These are phyloP conservation scores for Cossypha caffra DNA, from an alignment of 2,797 vertebrate species.

Conservation along the genomic window DNA sequence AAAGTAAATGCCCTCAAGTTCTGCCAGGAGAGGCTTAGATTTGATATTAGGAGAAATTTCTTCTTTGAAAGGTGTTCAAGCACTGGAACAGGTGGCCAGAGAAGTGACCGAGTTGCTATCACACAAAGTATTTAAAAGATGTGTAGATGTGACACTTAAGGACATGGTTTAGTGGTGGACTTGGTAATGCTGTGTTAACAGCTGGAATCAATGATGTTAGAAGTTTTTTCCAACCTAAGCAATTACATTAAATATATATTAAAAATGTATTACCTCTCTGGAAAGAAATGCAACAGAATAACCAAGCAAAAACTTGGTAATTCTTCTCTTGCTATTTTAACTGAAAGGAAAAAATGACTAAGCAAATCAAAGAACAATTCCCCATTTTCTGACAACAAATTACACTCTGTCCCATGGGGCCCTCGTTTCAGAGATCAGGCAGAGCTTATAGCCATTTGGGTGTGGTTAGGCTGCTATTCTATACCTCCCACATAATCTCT, in stretches of 20 bases:
- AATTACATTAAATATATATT: not conserved
- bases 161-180: not conserved
- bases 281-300: not conserved
- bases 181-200: not conserved
- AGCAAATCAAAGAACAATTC: not conserved
- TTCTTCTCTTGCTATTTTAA: not conserved
- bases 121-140: not conserved
- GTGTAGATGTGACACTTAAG: not conserved
- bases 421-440: not conserved
- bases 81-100: not conserved
- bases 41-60: not conserved
- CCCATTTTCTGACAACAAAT: not conserved
- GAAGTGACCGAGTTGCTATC: not conserved
- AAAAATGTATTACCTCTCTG: not conserved
- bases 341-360: not conserved
- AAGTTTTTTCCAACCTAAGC: not conserved
- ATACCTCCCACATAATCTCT: not conserved
- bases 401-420: not conserved
- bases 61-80: not conserved
- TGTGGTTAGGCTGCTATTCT: not conserved
- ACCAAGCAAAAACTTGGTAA: not conserved
- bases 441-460: not conserved
- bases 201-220: not conserved
- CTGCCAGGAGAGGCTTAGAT: not conserved
- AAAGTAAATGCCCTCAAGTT: not conserved